phyloP scores from a whole-genome alignment of 2,113 vertebrate species.

The Panthera uncia region DNA sequence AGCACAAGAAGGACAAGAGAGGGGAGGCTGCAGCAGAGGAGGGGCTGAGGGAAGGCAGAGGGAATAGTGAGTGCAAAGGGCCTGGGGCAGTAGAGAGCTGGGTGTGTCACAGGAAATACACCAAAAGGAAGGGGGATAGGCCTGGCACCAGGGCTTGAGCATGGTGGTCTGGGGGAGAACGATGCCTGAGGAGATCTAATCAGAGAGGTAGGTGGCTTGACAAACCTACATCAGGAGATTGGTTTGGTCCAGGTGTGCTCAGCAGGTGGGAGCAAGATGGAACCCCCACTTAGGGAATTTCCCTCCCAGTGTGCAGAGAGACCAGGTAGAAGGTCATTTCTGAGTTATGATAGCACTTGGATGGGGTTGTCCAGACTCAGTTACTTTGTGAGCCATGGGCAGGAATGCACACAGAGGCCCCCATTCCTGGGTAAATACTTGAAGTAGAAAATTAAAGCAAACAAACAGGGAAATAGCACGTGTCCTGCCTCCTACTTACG shows the following conservation, averaged over 20 bases:
- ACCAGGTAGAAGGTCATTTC: background rate
- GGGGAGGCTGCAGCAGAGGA: background rate
- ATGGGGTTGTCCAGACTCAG: background rate
- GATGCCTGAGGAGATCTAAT: too few relatives aligned
- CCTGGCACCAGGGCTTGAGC: background rate
- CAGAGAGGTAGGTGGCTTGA: background rate
- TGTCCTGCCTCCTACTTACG: background rate
- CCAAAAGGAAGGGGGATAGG: too few relatives aligned
- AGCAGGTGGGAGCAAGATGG: background rate
- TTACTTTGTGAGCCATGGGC: background rate
- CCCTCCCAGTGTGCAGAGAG: too few relatives aligned
- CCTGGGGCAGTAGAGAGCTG: background rate
- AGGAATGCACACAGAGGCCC: background rate
- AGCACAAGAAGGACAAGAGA: background rate
- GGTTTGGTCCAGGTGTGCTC: background rate
- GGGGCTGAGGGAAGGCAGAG: background rate
- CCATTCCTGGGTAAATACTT: background rate
- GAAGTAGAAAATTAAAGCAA: background rate
- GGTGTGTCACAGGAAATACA: background rate
- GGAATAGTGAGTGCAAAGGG: background rate
- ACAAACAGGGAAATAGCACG: fast-evolving
- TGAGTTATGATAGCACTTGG: background rate
- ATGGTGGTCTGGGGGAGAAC: background rate
- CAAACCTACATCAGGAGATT: background rate
- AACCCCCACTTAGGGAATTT: background rate